Percentiles rank a stretch among this genome's conserved stretches.
Evolutionary conservation across 2,888 invertebrate genomes (phyloP).

Genomic region (Idaea biselata): DNA sequence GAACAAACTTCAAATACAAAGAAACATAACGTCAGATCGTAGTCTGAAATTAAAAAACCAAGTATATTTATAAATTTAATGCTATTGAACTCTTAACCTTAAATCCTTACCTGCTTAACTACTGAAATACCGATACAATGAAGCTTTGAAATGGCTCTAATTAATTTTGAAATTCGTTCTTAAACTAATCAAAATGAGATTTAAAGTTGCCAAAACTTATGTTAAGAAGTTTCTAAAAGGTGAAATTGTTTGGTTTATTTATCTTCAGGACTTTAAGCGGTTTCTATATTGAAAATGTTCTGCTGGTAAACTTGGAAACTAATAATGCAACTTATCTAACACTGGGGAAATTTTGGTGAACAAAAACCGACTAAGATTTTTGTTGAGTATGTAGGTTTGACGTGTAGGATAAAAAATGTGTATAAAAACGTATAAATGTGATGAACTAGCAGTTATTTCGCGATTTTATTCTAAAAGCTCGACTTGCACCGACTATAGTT

Average conservation of each 20-base stretch:
- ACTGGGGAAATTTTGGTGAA: conserved; percentile 41
- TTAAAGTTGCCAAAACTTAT: conserved; percentile 16
- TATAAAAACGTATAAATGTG: no score
- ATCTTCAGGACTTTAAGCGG: conserved; percentile 21
- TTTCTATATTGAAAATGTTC: conserved; percentile 49
- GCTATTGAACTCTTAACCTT: no score
- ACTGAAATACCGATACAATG: not conserved
- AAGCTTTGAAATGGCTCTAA: not conserved
- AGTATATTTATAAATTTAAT: no score
- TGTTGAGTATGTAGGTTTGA: not conserved
- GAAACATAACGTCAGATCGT: no score
- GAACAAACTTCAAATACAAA: no score
- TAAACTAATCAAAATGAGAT: conserved; percentile 8
- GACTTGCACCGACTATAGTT: no score
- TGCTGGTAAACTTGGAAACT: conserved; percentile 71
- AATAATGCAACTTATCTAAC: conserved; percentile 70
- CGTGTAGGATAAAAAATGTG: no score
- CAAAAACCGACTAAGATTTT: conserved; percentile 47
- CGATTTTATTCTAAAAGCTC: no score
- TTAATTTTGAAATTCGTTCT: not conserved
- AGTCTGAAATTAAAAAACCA: no score
- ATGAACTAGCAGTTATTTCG: no score
- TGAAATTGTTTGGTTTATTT: conserved; percentile 10
- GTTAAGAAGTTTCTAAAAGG: conserved; percentile 14
- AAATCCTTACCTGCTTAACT: no score